These are phyloP conservation scores for Tetramorium parvispinum DNA, from an alignment of 1,140 invertebrate genomes.

Conservation along the genomic window DNA sequence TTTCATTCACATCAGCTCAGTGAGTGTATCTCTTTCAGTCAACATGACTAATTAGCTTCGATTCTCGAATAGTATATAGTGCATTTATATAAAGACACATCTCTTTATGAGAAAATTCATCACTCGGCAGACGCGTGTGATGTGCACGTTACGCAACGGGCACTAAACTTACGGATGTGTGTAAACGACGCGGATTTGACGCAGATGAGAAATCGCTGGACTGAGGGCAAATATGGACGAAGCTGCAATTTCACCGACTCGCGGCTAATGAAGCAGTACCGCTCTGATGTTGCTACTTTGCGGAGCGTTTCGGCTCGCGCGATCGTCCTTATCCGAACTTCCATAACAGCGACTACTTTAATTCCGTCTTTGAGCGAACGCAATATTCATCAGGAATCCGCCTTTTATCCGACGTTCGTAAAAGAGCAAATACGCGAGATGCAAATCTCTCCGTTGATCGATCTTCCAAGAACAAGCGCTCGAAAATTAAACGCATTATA, in stretches of 20 bases:
- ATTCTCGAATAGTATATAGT: neutral
- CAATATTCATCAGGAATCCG: conserved; percentile 38
- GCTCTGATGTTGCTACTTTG: neutral
- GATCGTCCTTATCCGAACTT: conserved; percentile 7
- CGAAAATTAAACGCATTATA: conserved; percentile 38
- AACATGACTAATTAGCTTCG: neutral
- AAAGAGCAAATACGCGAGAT: conserved; percentile 29
- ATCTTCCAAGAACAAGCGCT: neutral
- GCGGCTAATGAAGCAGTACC: conserved; percentile 36
- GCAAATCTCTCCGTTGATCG: conserved; percentile 8
- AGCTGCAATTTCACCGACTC: conserved; percentile 41
- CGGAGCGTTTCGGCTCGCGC: neutral
- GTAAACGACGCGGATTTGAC: conserved; percentile 38
- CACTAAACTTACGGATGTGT: conserved; percentile 8
- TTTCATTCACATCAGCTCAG: neutral
- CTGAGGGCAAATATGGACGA: conserved; percentile 22
- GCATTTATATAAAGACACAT: neutral
- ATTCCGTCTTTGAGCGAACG: conserved; percentile 38
- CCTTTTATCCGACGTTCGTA: neutral
- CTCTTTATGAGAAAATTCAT: conserved; percentile 21
- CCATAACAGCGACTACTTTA: conserved; percentile 7
- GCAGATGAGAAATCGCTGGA: conserved; percentile 37
- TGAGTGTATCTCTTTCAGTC: neutral
- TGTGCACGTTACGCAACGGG: neutral
- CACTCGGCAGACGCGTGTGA: neutral